Base-by-base conservation (phyloP, 53 echinoderm and acorn worm species). In the Hippasteria phrygiana region DNA sequence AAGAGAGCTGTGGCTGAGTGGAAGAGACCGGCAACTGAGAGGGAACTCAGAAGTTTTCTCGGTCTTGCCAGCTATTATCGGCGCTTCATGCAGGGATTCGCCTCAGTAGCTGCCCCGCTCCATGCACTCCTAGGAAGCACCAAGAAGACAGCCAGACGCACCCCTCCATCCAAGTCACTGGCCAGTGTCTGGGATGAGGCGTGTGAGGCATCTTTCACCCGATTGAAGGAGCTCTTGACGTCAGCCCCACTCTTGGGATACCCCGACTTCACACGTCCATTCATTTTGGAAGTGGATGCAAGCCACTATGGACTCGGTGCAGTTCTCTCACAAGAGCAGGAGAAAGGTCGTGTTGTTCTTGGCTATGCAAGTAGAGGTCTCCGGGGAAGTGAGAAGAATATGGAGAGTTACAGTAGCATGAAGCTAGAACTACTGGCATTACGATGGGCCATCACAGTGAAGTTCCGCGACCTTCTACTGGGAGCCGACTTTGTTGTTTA, bases 281-380 rank as follows among this genome's bases (percentile, higher is more conserved):
- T 66, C 69, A 63, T 87, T 28, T 1, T 89, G 1, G 93, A 92
- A 59, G 43, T 70, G 3, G 89, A 92, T 85, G 89, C 93, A 8
- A 85, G 76, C 40, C 51, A 50, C 39, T 62, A 76, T 41, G 93
- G 93, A 6, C 62, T 90, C 3, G 93, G 93, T 14, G 73, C 90
- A 2, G 90, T 93, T 1, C 53, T 93, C 14, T 93, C 69, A 3
- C 90, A 93, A 77, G 31, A 62, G 22, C 84, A 93, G 43, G 71
- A 87, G 20, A 41, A 65, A 38, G 41, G 47, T 35, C 42, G 13
- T 0, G 74, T 80, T 8, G 90, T 90, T 11, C 37, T 87, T n/a
- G 85, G 84, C 10, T 93, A 93, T 72, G 90, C 90, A 8, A 93
- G 93, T 43, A 38, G 93, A 78, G 54, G 48, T 10, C 80, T 93